Evolutionary conservation across 2,888 invertebrate genomes (phyloP), one percentile per base, ranked within the genome.

Genomic region (Chelonus formosanus): DNA sequence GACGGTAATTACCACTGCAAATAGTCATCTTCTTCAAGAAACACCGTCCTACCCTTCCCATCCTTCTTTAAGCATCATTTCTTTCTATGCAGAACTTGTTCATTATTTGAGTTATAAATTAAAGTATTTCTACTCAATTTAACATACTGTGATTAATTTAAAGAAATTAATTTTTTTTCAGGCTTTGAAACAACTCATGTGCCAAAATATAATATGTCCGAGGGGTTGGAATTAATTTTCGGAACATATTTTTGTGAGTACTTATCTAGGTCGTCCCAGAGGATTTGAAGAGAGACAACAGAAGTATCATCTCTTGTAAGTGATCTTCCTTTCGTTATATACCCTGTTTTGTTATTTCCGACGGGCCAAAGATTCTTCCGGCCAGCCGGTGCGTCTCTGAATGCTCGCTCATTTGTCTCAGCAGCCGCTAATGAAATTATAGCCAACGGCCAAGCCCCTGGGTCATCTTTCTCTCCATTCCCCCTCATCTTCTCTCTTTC

Each of bases 341-440:
- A 57, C 63, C 55, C 62, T 53, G 44, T 53, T 31, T 69, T 69
- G 72, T 73, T 75, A 75, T 77, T 73, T 75, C 62, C 69, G 67
- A 64, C 70, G 70, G 70, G 75, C 75, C 72, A 75, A 44, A 68
- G 63, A 79, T 81, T 83, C 80, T 79, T 77, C 74, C 64, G 65
- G 71, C 61, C 83, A 84, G 82, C 83, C 82, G 83, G 83, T 78
- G 83, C 81, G 74, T 80, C 81, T 79, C 76, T 76, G 80, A 81
- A 83, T 83, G 80, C 79, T 78, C 79, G 82, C 85, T 85, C 87
- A 86, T 87, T 87, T 87, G 86, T 87, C 86, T 85, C 83, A 75
- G 76, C 81, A 78, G 64, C 83, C 80, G 85, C 85, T 87, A 87
- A 87, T 87, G 86, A 87, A 87, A 87, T 87, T 87, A 87, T 87